phyloP scores from a whole-genome alignment of 2,888 invertebrate species.

The Bedellia somnulentella region DNA sequence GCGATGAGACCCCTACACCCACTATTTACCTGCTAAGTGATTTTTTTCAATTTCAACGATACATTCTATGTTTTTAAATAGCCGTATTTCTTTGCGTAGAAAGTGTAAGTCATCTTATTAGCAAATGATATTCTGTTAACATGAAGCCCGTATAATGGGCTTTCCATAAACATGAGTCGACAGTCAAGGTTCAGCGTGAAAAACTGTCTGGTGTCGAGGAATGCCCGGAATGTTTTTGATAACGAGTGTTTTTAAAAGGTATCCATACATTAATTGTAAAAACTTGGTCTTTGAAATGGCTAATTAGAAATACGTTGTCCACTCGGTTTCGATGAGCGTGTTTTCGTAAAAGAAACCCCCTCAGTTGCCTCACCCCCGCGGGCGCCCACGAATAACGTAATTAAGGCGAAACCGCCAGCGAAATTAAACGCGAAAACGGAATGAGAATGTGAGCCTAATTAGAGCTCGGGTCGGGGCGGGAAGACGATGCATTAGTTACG shows the following conservation, averaged over 20 bases:
- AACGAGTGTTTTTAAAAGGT: no score
- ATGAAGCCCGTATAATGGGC: no score
- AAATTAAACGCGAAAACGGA: conserved; percentile 65
- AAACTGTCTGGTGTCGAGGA: neutral
- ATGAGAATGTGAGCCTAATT: conserved; percentile 65
- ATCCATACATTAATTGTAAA: no score
- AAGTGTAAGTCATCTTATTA: conserved; percentile 57
- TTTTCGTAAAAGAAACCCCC: conserved; percentile 8
- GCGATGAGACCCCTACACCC: conserved; percentile 28
- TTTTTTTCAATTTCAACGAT: conserved; percentile 54
- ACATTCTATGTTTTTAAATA: conserved; percentile 39
- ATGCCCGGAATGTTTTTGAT: no score
- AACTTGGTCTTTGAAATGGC: neutral
- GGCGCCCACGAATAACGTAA: conserved; percentile 56
- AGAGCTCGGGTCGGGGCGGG: conserved; percentile 37
- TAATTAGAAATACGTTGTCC: neutral
- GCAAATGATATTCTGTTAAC: conserved; percentile 39
- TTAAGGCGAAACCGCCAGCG: conserved; percentile 59
- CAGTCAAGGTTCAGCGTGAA: neutral
- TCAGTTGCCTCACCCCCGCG: conserved; percentile 18
- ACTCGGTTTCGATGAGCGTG: neutral
- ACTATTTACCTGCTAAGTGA: conserved; percentile 55
- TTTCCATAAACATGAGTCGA: neutral
- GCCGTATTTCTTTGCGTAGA: conserved; percentile 17
- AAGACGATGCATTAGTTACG: conserved; percentile 16